Conservation (phyloP, 2,888 invertebrate species). For the Drosophila paramelanica region DNA sequence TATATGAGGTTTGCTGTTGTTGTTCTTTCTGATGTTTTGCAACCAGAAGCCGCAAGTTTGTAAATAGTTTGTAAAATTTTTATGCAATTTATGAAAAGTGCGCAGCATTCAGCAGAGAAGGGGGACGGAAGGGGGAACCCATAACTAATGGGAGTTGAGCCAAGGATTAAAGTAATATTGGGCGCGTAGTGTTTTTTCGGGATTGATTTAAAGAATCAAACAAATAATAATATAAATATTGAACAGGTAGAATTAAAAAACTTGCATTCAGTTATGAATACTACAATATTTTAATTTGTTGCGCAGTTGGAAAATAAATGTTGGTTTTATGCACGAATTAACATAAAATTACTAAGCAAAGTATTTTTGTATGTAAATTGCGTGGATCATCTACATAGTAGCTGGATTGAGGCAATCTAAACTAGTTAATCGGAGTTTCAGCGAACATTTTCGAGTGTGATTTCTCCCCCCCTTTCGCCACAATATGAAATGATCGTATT, state of each 20-base stretch:
- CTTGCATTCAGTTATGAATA: too few relatives aligned
- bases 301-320: too few relatives aligned
- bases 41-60: slow-evolving; percentile 28
- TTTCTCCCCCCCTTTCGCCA: background rate
- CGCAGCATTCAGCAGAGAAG: background rate
- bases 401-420: background rate
- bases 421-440: background rate
- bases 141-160: background rate
- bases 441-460: background rate
- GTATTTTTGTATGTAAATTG: background rate
- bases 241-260: background rate
- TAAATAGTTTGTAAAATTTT: slow-evolving; percentile 50
- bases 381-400: background rate
- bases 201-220: background rate
- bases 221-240: background rate
- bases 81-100: slow-evolving; percentile 19
- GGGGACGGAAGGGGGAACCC: background rate
- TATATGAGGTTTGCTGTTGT: slow-evolving; percentile 27
- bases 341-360: background rate
- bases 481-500: background rate
- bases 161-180: background rate
- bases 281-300: too few relatives aligned
- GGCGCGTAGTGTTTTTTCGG: too few relatives aligned
- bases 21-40: slow-evolving; percentile 7
- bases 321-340: background rate